Conservation (phyloP, 1,140 invertebrate genomes). For the Drosophila lini region DNA sequence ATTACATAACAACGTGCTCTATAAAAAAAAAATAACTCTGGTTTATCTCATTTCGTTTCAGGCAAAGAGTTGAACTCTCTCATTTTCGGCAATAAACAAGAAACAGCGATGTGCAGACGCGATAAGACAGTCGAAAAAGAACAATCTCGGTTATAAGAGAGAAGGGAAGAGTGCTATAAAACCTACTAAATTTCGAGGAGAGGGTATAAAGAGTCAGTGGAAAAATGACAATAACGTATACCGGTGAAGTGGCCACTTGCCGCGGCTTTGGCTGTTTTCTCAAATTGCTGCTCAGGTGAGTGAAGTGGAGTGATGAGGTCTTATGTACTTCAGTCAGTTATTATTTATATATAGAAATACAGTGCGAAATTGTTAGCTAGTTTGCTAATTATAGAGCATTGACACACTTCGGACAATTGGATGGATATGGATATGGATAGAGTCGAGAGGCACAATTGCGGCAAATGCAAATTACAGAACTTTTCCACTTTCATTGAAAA, state of each 20-base stretch:
- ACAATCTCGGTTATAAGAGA: conserved; percentile 39
- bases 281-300: conserved; percentile 92
- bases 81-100: conserved; percentile 20
- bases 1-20: conserved; percentile 27
- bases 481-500: conserved; percentile 49
- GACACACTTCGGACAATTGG: conserved; percentile 45
- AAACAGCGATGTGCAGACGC: conserved; percentile 16
- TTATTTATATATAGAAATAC: conserved; percentile 3
- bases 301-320: conserved; percentile 19
- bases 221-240: conserved; percentile 94
- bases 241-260: conserved; percentile 94
- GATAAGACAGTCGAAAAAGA: conserved; percentile 24
- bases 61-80: conserved; percentile 16
- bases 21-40: neutral
- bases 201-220: conserved; percentile 27
- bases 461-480: conserved; percentile 64
- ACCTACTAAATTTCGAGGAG: conserved; percentile 26
- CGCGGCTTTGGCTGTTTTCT: conserved; percentile 93
- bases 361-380: conserved; percentile 38
- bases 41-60: conserved; percentile 37
- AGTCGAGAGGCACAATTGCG: conserved; percentile 34
- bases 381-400: conserved; percentile 69
- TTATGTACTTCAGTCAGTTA: conserved; percentile 28
- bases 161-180: conserved; percentile 10
- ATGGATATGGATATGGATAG: conserved; percentile 14